Base-by-base conservation (phyloP, 2,888 invertebrate genomes). In the Eupelmus urozonus region DNA sequence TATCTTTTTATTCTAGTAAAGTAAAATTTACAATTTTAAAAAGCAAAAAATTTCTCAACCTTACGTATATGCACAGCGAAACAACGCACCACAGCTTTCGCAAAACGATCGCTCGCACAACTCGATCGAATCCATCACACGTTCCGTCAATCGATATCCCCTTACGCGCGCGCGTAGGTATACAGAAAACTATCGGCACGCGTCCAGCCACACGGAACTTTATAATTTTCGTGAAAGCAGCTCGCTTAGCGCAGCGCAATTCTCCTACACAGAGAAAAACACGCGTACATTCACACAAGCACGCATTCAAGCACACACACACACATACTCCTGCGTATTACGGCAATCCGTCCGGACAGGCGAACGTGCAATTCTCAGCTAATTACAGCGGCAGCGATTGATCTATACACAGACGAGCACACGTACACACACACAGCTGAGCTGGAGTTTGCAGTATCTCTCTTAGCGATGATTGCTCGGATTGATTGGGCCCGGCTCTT, bases 211-310 rank as follows among this genome's bases (percentile, higher is more conserved):
- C 45, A 29, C 16, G 51, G 3, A 49, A 60, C 57, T 73, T 65
- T 73, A 65, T 65, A 73, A 73, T 73, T 73, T 73, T 73, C 73
- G 73, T 73, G 73, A 73, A 73, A 73, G 73, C 73, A 4, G 40
- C 51, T 9, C 34, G 20, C 1, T 49, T 34, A 9, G 16, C 16
- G 45, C 16, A 45, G 16, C 45, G 16, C 16, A 16, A 45, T 45
- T 9, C 16, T 9, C 13, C 9, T 45, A 45, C 13, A 45, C 16
- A 45, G 4, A 45, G 9, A 5, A 34, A 5, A 34, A 34, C 3
- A 34, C 34, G 3, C n/a, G n/a, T n/a, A n/a, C n/a, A n/a, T n/a
- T n/a, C n/a, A n/a, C n/a, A n/a, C n/a, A n/a, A n/a, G 13, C 11
- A 53, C 11, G 20, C 7, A 20, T n/a, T 3, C 18, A 27, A 9